Conservation (phyloP, 2,113 vertebrate species). For the Hippocampus mohnikei region DNA sequence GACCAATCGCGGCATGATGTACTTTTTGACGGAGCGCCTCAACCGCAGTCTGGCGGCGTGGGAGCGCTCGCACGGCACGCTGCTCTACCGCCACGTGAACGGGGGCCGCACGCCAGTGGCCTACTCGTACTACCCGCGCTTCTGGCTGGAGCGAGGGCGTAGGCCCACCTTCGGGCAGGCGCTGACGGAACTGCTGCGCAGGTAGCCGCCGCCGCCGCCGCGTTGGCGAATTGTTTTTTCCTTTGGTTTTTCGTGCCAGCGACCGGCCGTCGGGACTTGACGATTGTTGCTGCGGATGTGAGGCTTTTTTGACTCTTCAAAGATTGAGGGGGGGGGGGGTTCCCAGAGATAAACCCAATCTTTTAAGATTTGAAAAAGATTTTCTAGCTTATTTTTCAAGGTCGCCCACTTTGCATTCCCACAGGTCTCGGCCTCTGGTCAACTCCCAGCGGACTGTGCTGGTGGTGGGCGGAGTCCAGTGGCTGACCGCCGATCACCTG, state of each 20-base stretch:
- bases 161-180: constrained; percentile 87
- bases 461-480: constrained; percentile 94
- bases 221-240: too few species aligned
- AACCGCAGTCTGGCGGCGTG: constrained; percentile 88
- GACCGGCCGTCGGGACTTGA: too few species aligned
- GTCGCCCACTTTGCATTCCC: neutral
- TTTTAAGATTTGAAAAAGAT: too few species aligned
- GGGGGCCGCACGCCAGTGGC: constrained; percentile 78
- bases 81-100: constrained; percentile 84
- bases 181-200: constrained; percentile 81
- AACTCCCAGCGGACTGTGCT: constrained; percentile 84
- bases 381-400: too few species aligned
- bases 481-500: constrained; percentile 88
- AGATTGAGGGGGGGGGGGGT: too few species aligned
- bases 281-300: too few species aligned
- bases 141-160: constrained; percentile 79
- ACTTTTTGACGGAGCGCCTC: constrained; percentile 87
- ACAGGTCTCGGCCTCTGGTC: constrained; percentile 84
- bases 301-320: too few species aligned
- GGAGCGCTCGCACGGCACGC: constrained; percentile 85
- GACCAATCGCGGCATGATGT: constrained; percentile 97
- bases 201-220: constrained; percentile 75
- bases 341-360: too few species aligned
- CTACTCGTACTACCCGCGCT: constrained; percentile 94
- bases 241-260: too few species aligned